Conservation (phyloP, 2,888 invertebrate species). For the Athalia rosae region DNA sequence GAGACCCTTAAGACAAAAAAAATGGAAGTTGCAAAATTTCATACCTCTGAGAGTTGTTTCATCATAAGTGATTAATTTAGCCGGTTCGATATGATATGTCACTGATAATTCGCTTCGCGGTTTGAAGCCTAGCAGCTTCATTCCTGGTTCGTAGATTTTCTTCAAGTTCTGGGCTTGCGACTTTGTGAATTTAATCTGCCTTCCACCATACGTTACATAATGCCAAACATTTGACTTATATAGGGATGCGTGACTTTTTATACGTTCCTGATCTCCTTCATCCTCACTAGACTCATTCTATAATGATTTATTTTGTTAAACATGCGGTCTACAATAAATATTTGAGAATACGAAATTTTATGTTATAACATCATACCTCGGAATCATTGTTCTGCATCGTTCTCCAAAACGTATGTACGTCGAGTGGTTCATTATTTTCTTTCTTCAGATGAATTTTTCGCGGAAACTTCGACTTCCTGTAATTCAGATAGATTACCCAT, state of each 20-base stretch:
- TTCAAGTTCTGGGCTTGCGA: constrained; percentile 48
- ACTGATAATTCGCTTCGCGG: constrained; percentile 47
- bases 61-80: constrained; percentile 50
- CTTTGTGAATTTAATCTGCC: constrained; percentile 50
- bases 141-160: constrained; percentile 45
- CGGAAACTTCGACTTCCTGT: constrained; percentile 54
- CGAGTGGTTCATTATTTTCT: constrained; percentile 54
- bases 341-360: no score
- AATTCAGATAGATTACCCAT: constrained; percentile 49
- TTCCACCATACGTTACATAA: constrained; percentile 45
- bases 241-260: constrained; percentile 16
- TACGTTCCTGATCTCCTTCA: not conserved
- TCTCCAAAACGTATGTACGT: constrained; percentile 41
- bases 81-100: constrained; percentile 49
- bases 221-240: constrained; percentile 14
- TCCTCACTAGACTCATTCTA: constrained; percentile 12
- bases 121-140: constrained; percentile 55
- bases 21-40: not conserved
- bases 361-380: not conserved
- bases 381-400: not conserved
- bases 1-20: not conserved
- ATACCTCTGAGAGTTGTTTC: constrained; percentile 28
- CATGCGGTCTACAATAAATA: not conserved
- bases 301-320: not conserved
- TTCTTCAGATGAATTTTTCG: constrained; percentile 50